Evolutionary conservation across 30 jellyfish, hydroid and myxozoan genomes (phyloP).

Genomic region (Sanderia malayensis): DNA sequence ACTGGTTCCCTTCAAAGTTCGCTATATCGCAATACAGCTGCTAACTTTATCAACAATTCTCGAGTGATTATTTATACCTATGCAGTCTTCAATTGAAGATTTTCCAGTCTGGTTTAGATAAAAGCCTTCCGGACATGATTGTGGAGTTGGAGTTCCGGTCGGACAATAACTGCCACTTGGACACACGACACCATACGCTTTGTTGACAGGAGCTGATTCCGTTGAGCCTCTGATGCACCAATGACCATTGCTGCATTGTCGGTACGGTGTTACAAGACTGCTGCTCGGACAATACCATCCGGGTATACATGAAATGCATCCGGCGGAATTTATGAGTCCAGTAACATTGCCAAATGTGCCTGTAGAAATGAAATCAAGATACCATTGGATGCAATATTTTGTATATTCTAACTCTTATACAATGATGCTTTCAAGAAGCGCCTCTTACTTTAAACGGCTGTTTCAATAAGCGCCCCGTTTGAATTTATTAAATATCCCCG

Average conservation of each 20-base stretch:
- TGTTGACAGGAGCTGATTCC: conserved; percentile 69
- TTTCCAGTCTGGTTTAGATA: conserved; percentile 69
- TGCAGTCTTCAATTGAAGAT: conserved; percentile 53
- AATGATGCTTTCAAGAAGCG: no score
- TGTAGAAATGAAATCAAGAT: background rate
- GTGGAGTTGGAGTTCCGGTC: conserved; percentile 78
- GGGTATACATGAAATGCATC: conserved; percentile 83
- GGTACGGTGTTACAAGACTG: conserved; percentile 61
- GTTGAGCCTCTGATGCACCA: conserved; percentile 97
- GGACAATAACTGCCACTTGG: conserved; percentile 94
- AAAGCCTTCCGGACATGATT: conserved; percentile 88
- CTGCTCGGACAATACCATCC: conserved; percentile 95
- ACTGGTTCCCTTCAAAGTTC: no score
- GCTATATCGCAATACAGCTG: no score
- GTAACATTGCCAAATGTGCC: conserved; percentile 91
- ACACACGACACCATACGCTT: conserved; percentile 78
- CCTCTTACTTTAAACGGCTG: no score
- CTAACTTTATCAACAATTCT: no score
- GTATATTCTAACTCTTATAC: no score
- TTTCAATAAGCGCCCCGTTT: no score
- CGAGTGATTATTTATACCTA: no score
- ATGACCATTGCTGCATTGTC: conserved; percentile 71
- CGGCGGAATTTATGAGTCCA: conserved; percentile 78
- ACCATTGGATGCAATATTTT: no score
- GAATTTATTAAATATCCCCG: no score